These are phyloP conservation scores for Phrynosoma platyrhinos DNA, from an alignment of 2,113 vertebrate species.

Conservation along the genomic window DNA sequence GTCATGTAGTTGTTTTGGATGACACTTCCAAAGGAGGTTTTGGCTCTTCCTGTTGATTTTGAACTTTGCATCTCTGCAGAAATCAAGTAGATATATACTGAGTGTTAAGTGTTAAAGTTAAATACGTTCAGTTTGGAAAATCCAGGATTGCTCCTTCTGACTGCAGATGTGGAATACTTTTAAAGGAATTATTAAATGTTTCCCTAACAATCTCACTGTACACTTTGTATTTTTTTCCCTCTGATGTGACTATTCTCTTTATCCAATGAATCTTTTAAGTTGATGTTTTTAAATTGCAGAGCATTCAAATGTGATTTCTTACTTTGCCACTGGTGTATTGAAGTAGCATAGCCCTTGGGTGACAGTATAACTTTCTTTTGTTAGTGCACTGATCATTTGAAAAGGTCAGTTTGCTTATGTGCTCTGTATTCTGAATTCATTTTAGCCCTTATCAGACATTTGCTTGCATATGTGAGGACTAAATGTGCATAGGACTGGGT, in stretches of 20 bases:
- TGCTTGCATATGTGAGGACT: neutral
- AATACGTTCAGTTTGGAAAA: neutral
- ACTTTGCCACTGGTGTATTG: neutral
- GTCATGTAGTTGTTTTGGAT: conserved; percentile 6
- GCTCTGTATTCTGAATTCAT: neutral
- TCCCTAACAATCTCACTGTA: neutral
- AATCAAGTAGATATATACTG: neutral
- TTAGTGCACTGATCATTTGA: neutral
- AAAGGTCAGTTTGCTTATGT: neutral
- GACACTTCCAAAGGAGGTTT: neutral
- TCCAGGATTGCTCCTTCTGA: neutral
- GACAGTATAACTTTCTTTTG: neutral
- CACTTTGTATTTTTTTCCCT: too few relatives aligned
- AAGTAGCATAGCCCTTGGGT: neutral
- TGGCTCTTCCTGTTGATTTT: neutral
- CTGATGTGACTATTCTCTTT: neutral
- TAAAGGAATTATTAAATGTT: neutral
- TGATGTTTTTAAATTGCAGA: neutral
- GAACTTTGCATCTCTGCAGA: neutral
- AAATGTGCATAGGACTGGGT: too few relatives aligned
- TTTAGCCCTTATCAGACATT: neutral
- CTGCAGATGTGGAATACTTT: neutral
- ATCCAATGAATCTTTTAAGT: neutral
- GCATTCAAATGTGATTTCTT: neutral
- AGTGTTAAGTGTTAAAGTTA: neutral